phyloP scores from a whole-genome alignment of 2,113 vertebrate genomes.

The Pygoscelis antarcticus region DNA sequence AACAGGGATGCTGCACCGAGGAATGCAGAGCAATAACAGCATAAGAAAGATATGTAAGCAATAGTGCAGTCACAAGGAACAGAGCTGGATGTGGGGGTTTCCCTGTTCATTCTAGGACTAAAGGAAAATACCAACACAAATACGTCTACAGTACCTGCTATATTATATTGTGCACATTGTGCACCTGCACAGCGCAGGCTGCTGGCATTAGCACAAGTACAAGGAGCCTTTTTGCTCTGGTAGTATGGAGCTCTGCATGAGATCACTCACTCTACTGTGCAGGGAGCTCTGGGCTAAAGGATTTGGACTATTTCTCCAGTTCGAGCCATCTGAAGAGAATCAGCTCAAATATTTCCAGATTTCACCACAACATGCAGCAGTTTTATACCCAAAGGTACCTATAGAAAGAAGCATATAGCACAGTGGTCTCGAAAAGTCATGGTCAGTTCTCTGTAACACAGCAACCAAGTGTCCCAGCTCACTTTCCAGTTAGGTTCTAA shows the following conservation, averaged over 20 bases:
- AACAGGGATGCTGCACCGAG: not conserved
- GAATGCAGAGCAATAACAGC: not conserved
- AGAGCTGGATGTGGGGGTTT: not conserved
- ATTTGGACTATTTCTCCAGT: not conserved
- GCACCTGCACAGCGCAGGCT: not conserved
- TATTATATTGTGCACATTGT: not conserved
- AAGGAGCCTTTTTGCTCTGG: not conserved
- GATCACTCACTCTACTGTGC: not conserved
- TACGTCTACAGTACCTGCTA: not conserved
- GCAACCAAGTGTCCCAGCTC: not conserved
- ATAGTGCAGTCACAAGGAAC: not conserved
- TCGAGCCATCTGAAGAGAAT: not conserved
- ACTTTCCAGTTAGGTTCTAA: not conserved
- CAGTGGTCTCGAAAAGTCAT: not conserved
- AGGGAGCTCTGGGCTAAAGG: not conserved
- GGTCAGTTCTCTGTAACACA: not conserved
- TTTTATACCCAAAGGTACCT: not conserved
- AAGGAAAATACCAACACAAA: not conserved
- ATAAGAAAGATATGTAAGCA: not conserved
- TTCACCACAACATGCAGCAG: not conserved
- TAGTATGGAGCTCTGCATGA: not conserved
- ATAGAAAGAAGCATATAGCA: not conserved
- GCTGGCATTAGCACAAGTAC: not conserved
- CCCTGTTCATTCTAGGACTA: not conserved
- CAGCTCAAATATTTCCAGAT: not conserved